Base-by-base conservation (phyloP, 1,140 invertebrate species). In the Nasonia longicornis region DNA sequence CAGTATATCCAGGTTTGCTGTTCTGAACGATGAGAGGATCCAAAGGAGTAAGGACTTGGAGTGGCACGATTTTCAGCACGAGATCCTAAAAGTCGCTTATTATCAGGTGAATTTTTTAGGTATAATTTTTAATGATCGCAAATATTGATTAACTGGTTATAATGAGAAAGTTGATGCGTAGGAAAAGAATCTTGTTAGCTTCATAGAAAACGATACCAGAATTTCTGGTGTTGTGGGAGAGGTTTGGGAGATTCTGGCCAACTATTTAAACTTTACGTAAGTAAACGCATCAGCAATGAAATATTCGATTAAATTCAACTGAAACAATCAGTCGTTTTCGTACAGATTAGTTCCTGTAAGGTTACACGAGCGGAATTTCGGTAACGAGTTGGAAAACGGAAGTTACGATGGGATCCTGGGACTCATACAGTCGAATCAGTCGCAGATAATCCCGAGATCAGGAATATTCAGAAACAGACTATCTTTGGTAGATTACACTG, bases 211-310 rank as follows among this genome's bases (percentile, higher is more conserved):
- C 66, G 71, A 82, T 26, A 84, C 83, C 0, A 85, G 77, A 69
- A 66, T 86, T 20, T 81, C 79, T 20, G 85, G 85, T 14, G 75
- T 83, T 12, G 79, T 67, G 20, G 85, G 84, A 3, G 85, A 86
- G 64, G 52, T 86, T 3, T 86, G 85, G 85, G 82, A 45, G 0
- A 84, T 73, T 29, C 79, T 86, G 2, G 73, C 85, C 1, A 74
- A 85, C 20, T 80, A 81, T 73, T 76, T 86, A 31, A 85, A 86
- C 67, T 86, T 86, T n/a, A 86, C 82, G 85, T 86, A 67, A 38
- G 83, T 67, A 66, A 4, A 26, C 22, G 26, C 22, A 67, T 63
- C n/a, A 7, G 7, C 26, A 29, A 67, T 29, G 7, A 8, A 38
- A 26, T 4, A 29, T 67, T 29, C 14, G 3, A 31, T 29, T 1